phyloP scores from a whole-genome alignment of 1,140 invertebrate species.

The Drosophila cardini region DNA sequence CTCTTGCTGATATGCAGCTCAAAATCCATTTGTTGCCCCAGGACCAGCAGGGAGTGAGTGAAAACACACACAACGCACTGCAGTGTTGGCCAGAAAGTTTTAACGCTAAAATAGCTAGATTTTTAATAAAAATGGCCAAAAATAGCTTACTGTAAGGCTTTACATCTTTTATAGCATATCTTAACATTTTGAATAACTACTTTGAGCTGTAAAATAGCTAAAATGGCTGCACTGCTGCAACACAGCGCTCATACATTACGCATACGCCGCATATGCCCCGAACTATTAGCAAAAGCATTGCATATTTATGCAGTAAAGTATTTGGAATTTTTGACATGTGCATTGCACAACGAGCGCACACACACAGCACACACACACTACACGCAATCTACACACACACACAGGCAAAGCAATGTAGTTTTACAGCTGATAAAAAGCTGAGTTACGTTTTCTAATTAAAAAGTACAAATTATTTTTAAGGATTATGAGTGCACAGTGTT shows the following conservation, averaged over 20 bases:
- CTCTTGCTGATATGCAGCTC: slow-evolving; percentile 23
- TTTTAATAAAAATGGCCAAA: too few species aligned
- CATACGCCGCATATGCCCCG: slow-evolving; percentile 65
- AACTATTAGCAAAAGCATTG: slow-evolving; percentile 71
- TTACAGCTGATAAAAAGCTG: slow-evolving; percentile 28
- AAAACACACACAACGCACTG: not conserved
- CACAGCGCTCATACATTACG: slow-evolving; percentile 60
- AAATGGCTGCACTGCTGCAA: too few species aligned
- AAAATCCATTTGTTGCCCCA: not conserved
- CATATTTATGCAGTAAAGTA: slow-evolving; percentile 65
- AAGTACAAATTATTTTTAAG: slow-evolving; percentile 76
- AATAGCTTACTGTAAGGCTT: too few species aligned
- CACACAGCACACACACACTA: slow-evolving; percentile 6
- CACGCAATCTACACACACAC: slow-evolving; percentile 4
- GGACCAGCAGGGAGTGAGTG: not conserved
- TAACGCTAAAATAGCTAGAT: too few species aligned
- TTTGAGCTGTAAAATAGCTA: too few species aligned
- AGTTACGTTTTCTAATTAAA: slow-evolving; percentile 79
- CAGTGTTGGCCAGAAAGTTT: too few species aligned
- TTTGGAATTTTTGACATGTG: slow-evolving; percentile 55
- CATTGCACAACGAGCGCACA: slow-evolving; percentile 38
- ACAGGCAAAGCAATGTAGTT: slow-evolving; percentile 10
- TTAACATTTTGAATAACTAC: too few species aligned
- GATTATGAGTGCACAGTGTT: slow-evolving; percentile 61
- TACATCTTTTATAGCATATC: too few species aligned